These are phyloP conservation scores for Vespertilio murinus DNA, from an alignment of 2,797 vertebrate genomes.

Conservation along the genomic window DNA sequence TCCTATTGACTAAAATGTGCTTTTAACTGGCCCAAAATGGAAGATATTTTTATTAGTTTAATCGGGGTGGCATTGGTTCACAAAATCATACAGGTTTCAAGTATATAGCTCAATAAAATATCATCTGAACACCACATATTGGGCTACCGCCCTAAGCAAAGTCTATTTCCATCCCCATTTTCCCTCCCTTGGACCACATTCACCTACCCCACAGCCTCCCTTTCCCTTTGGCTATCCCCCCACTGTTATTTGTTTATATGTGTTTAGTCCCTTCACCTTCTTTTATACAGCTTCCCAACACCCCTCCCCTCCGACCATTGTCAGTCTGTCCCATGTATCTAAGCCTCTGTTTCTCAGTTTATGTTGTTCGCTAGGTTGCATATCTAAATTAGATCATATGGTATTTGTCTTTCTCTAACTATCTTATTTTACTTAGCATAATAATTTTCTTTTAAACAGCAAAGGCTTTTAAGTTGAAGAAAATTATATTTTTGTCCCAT, in stretches of 20 bases:
- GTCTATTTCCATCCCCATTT: not conserved
- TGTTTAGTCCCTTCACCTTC: not conserved
- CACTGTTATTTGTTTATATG: not conserved
- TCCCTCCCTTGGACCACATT: not conserved
- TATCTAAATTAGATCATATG: not conserved
- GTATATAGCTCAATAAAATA: not conserved
- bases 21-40: constrained; percentile 12
- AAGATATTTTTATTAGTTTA: not conserved
- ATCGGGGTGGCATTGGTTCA: not conserved
- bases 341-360: not conserved
- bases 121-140: not conserved
- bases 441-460: not conserved
- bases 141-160: not conserved
- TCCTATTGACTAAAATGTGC: not conserved
- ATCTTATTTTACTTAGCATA: not conserved
- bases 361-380: not conserved
- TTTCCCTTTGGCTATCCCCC: not conserved
- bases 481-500: not conserved
- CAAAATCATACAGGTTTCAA: not conserved
- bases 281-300: not conserved
- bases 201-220: not conserved
- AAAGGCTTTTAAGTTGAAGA: not conserved
- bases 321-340: not conserved
- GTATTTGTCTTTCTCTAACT: not conserved
- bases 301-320: not conserved